Evolutionary conservation across 2,113 vertebrate species (phyloP).

Genomic region (Oreochromis aureus): DNA sequence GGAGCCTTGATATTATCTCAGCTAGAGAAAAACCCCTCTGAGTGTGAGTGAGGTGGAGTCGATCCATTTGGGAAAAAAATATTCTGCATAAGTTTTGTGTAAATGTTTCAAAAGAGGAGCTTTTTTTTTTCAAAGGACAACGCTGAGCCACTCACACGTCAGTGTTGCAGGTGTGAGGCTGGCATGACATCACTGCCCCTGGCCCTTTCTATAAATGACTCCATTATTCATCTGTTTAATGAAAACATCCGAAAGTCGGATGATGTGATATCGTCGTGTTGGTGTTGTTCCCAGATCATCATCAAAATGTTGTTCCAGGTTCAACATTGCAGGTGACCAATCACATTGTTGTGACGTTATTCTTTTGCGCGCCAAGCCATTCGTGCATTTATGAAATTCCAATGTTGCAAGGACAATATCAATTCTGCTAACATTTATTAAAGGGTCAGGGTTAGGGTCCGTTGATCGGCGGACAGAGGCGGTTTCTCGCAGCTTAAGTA

Average conservation of each 20-base stretch:
- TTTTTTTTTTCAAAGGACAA: neutral
- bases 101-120: neutral
- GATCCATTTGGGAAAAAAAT: constrained; percentile 13
- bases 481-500: no score
- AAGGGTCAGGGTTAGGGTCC: no score
- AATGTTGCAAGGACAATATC: no score
- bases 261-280: no score
- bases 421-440: no score
- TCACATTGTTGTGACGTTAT: no score
- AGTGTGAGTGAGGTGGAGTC: neutral
- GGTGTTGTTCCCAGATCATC: no score
- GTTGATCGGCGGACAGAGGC: no score
- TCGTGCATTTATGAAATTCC: no score
- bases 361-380: no score
- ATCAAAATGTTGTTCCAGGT: no score
- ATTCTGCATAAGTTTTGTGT: neutral
- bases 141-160: constrained; percentile 27
- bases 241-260: neutral
- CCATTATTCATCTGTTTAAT: neutral
- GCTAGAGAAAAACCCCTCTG: neutral
- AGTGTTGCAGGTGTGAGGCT: neutral
- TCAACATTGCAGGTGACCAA: no score
- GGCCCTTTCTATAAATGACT: constrained; percentile 4
- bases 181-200: neutral
- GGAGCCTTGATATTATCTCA: neutral